Conservation (phyloP, 2,113 vertebrate species). For the Chrysochloris asiatica region DNA sequence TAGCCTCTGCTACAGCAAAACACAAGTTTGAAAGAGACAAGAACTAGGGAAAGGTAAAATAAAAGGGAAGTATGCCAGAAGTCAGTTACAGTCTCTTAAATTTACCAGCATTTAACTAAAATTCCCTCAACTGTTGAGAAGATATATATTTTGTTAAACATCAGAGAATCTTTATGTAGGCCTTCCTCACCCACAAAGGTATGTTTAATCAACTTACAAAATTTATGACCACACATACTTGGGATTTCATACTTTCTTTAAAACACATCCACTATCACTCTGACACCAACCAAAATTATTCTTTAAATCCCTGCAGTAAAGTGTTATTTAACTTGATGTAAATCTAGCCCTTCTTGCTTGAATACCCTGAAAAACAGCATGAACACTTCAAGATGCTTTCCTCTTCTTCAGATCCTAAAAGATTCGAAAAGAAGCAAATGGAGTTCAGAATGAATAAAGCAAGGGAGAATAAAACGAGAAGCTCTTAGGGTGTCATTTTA, state of each 20-base stretch:
- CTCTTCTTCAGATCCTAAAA: neutral
- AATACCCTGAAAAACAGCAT: constrained; percentile 2
- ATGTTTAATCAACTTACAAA: constrained; percentile 22
- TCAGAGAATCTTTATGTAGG: constrained; percentile 24
- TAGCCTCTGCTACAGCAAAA: constrained; percentile 24
- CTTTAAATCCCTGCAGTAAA: constrained; percentile 25
- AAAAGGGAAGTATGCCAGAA: constrained; percentile 20
- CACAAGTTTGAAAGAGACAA: constrained; percentile 40
- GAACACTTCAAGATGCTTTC: constrained; percentile 33
- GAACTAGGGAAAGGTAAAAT: neutral
- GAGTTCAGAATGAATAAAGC: constrained; percentile 37
- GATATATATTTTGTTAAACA: constrained; percentile 7
- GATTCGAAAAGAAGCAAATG: constrained; percentile 41
- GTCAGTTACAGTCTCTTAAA: neutral
- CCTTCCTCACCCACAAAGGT: constrained; percentile 40
- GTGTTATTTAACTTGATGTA: neutral
- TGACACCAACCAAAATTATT: constrained; percentile 36
- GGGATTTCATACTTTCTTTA: constrained; percentile 21
- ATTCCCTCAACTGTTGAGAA: constrained; percentile 12
- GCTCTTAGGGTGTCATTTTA: constrained; percentile 24
- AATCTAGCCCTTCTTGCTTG: constrained; percentile 14
- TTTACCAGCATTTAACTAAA: constrained; percentile 19
- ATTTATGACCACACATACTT: neutral
- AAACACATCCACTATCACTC: neutral
- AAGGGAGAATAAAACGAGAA: neutral